Percentiles rank a stretch among this genome's conserved stretches.
Evolutionary conservation across 2,888 invertebrate genomes (phyloP).

Genomic region (Pandemis cinnamomeana): DNA sequence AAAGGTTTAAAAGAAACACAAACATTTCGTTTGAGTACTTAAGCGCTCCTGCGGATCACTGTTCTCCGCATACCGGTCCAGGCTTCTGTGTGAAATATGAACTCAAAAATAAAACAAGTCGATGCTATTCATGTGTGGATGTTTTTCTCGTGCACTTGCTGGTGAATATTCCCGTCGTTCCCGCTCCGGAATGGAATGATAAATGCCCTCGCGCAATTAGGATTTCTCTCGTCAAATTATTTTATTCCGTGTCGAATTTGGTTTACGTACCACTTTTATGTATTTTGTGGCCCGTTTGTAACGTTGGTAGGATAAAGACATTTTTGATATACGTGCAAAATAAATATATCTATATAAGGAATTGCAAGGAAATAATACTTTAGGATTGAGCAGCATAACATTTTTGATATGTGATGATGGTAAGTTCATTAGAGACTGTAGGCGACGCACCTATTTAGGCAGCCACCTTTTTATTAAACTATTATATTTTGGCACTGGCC

Average conservation of each 20-base stretch:
- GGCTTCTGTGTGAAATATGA: conserved; percentile 58
- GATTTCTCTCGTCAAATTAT: conserved; percentile 20
- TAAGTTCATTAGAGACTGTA: too few species aligned
- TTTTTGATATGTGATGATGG: not conserved
- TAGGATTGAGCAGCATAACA: not conserved
- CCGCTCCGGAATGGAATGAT: conserved; percentile 58
- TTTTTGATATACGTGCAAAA: not conserved
- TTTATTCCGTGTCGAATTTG: conserved; percentile 19
- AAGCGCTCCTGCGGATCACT: not conserved
- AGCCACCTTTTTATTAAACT: too few species aligned
- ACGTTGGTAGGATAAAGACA: not conserved
- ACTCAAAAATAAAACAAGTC: conserved; percentile 65
- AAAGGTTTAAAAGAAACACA: not conserved
- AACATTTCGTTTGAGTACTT: not conserved
- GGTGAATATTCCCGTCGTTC: conserved; percentile 65
- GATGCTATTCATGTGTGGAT: conserved; percentile 58
- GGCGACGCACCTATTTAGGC: too few species aligned
- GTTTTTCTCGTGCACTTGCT: conserved; percentile 71
- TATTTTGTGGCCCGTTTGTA: not conserved
- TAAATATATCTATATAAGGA: not conserved
- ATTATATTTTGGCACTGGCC: too few species aligned
- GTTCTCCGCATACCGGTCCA: not conserved
- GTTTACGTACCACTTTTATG: not conserved
- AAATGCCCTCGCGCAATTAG: conserved; percentile 46
- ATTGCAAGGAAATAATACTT: not conserved